Conservation (phyloP, 2,888 invertebrate genomes). For the Erannis defoliaria region DNA sequence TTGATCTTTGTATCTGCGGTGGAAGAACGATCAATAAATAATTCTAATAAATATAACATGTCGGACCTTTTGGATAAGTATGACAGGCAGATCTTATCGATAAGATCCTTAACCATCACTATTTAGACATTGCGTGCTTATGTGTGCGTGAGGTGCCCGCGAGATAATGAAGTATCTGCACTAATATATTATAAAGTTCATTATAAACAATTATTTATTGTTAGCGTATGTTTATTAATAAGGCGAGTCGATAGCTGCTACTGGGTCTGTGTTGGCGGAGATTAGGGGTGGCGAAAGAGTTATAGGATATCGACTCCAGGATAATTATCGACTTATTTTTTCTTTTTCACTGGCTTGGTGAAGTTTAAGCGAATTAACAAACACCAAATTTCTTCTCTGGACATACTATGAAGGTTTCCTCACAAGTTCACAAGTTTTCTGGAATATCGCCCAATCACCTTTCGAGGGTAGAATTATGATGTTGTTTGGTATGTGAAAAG, state of each 20-base stretch:
- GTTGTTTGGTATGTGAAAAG: no score
- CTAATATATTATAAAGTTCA: constrained; percentile 87
- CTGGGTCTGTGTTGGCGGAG: constrained; percentile 73
- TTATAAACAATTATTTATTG: constrained; percentile 87
- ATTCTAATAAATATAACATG: neutral
- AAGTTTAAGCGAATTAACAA: no score
- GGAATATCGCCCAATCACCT: no score
- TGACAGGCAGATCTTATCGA: constrained; percentile 32
- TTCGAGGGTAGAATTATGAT: no score
- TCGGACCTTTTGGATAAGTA: neutral
- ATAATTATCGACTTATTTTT: no score
- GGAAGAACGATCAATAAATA: no score
- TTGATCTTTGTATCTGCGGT: no score
- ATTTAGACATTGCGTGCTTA: constrained; percentile 55
- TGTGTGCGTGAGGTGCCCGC: constrained; percentile 74
- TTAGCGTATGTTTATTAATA: constrained; percentile 87
- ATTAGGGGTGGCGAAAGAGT: constrained; percentile 52
- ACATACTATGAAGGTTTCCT: no score
- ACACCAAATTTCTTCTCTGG: no score
- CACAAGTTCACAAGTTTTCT: no score
- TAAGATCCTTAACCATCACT: constrained; percentile 45
- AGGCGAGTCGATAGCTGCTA: constrained; percentile 78
- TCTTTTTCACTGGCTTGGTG: no score
- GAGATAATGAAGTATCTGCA: constrained; percentile 85
- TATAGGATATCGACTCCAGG: neutral